Evolutionary conservation across 2,888 invertebrate genomes (phyloP).

Genomic region (Selenia dentaria): DNA sequence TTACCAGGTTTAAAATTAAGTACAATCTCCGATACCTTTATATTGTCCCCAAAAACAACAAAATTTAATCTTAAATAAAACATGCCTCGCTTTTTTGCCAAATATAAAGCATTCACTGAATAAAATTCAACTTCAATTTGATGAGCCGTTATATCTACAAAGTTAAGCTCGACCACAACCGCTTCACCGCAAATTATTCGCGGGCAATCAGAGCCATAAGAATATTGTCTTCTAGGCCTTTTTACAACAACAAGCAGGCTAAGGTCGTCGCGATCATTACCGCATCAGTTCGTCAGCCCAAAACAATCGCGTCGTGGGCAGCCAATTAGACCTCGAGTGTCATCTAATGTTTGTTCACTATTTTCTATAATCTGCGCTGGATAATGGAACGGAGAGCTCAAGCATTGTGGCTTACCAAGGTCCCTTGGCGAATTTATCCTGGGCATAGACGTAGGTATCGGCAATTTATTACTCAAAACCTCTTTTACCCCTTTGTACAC

Average conservation of each 20-base stretch:
- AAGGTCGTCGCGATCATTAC: constrained; percentile 65
- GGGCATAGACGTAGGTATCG: no score
- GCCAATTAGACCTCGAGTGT: constrained; percentile 60
- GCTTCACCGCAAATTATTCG: constrained; percentile 17
- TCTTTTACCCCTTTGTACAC: no score
- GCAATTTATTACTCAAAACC: no score
- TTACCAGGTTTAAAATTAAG: no score
- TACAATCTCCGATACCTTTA: no score
- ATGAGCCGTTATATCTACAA: no score
- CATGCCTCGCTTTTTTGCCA: no score
- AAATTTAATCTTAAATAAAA: no score
- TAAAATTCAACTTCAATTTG: no score
- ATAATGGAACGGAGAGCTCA: constrained; percentile 7
- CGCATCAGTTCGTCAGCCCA: constrained; percentile 50
- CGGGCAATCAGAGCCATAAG: constrained; percentile 10
- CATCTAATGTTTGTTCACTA: constrained; percentile 13
- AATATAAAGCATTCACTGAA: no score
- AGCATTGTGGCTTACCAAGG: neutral
- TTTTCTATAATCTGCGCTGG: constrained; percentile 27
- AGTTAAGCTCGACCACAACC: neutral
- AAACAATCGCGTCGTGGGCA: constrained; percentile 69
- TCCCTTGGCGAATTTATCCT: no score
- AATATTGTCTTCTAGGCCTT: constrained; percentile 31
- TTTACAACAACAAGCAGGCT: constrained; percentile 51
- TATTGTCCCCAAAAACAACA: no score